Evolutionary conservation across 2,888 invertebrate genomes (phyloP), one percentile per base, ranked within the genome.

Genomic region (Pemphredon lugubris): DNA sequence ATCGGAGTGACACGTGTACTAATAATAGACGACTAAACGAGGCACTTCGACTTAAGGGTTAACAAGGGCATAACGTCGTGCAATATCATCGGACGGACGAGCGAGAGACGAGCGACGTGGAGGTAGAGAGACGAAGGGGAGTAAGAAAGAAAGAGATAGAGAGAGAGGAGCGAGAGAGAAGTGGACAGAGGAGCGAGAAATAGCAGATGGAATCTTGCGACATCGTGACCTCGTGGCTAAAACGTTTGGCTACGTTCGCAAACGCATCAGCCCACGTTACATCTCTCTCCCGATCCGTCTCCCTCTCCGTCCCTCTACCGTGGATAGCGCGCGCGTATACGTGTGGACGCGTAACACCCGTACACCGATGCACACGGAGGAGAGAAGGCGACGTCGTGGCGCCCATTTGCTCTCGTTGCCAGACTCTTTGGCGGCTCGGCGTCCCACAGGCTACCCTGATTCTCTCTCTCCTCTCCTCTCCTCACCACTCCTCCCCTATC

Each of bases 351-450:
- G 20, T 40, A 47, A 5, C 20, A 39, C 13, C 39, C 5, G 42
- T 3, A 50, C 0, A 30, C 13, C 16, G 48, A 39, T 0, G 30
- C 16, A 40, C 20, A 13, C n/a, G 30, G 58, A 53, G 40, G 16
- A 57, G 58, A 61, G 39, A 50, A 44, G 63, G 63, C 84, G 83
- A 79, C 83, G 67, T 61, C 60, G 67, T 60, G 84, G 84, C 84
- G 84, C 84, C 83, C 75, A 73, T 84, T 84, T 80, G 83, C 83
- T 86, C 85, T 83, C 86, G 83, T 84, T 86, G 84, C 86, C 87
- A 87, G 86, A 87, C 87, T 87, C 87, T 87, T 86, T 85, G 87
- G 87, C 87, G 87, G 85, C 86, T 77, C 68, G 86, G 86, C 88
- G 86, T 86, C 86, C 84, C 81, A 85, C 83, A 84, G 86, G 83